Percentiles rank a stretch among this genome's conserved stretches.
These are phyloP conservation scores for Schizaphis graminum DNA, from an alignment of 2,888 invertebrate genomes.

Conservation along the genomic window DNA sequence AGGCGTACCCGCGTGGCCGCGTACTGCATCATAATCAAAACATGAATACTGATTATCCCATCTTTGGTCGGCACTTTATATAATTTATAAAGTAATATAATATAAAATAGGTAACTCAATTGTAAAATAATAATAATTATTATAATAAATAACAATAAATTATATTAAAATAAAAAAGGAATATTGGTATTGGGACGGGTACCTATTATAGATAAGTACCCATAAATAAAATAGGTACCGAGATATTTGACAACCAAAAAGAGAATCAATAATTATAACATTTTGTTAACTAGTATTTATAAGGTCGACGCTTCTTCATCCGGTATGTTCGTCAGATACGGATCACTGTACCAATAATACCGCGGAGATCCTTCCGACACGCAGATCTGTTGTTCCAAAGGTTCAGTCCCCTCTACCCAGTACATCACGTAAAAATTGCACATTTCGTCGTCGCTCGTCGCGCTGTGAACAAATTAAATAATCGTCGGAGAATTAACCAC, in stretches of 20 bases:
- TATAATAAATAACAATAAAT: slow-evolving; percentile 10
- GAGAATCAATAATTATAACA: neutral
- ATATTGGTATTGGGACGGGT: neutral
- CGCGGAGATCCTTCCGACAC: slow-evolving; percentile 87
- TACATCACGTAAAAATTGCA: slow-evolving; percentile 97
- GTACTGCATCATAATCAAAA: neutral
- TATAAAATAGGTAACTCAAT: slow-evolving; percentile 13
- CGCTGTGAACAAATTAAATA: slow-evolving; percentile 70
- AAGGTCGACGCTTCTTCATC: slow-evolving; percentile 78
- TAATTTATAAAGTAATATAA: neutral
- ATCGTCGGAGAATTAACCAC: neutral
- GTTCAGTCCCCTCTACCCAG: slow-evolving; percentile 83
- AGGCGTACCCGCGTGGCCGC: no score
- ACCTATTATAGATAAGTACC: neutral
- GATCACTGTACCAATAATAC: slow-evolving; percentile 83
- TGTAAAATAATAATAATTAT: slow-evolving; percentile 29
- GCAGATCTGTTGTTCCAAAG: slow-evolving; percentile 84
- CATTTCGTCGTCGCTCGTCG: slow-evolving; percentile 92
- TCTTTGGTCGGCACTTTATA: slow-evolving; percentile 33
- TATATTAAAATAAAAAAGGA: neutral
- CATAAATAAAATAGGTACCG: neutral
- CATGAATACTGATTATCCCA: slow-evolving; percentile 13
- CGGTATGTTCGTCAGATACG: slow-evolving; percentile 81
- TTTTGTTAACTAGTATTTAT: slow-evolving; percentile 69
- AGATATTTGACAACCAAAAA: neutral